phyloP scores from a whole-genome alignment of 2,797 vertebrate species.

The Amphiprion clarkii region DNA sequence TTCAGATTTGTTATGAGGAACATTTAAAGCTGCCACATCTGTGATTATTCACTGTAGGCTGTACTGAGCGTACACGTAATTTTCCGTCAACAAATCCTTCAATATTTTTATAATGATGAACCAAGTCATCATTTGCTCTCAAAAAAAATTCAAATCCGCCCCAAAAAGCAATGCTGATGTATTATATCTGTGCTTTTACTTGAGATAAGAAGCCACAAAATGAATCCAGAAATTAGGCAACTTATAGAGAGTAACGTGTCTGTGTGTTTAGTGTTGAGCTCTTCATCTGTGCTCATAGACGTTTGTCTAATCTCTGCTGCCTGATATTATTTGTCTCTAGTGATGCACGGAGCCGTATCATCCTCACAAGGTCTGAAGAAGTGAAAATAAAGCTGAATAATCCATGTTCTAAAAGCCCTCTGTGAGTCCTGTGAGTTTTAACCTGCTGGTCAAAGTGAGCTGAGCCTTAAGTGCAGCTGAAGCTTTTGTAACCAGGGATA shows the following conservation, averaged over 20 bases:
- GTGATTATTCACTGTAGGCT: too few relatives aligned
- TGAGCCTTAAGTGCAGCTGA: conserved; percentile 61
- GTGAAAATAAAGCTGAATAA: conserved; percentile 53
- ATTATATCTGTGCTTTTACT: too few relatives aligned
- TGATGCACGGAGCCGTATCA: conserved; percentile 2
- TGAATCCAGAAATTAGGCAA: neutral
- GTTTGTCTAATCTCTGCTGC: conserved; percentile 13
- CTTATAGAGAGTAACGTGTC: neutral
- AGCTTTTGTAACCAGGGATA: conserved; percentile 53
- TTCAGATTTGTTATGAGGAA: too few relatives aligned
- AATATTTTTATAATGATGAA: too few relatives aligned
- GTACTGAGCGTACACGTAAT: too few relatives aligned
- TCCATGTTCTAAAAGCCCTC: conserved; percentile 41
- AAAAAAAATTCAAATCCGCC: too few relatives aligned
- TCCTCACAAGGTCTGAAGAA: conserved; percentile 13
- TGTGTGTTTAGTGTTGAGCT: neutral
- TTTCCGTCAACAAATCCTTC: too few relatives aligned
- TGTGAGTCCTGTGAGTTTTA: conserved; percentile 24
- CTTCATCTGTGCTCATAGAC: conserved; percentile 1
- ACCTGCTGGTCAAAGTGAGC: conserved; percentile 50
- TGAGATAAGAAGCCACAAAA: neutral
- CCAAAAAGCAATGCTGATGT: too few relatives aligned
- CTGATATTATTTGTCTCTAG: neutral
- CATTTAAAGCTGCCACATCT: too few relatives aligned
- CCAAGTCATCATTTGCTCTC: too few relatives aligned